Base-by-base conservation (phyloP, 2,113 vertebrate species). In the Scytalopus superciliaris region DNA sequence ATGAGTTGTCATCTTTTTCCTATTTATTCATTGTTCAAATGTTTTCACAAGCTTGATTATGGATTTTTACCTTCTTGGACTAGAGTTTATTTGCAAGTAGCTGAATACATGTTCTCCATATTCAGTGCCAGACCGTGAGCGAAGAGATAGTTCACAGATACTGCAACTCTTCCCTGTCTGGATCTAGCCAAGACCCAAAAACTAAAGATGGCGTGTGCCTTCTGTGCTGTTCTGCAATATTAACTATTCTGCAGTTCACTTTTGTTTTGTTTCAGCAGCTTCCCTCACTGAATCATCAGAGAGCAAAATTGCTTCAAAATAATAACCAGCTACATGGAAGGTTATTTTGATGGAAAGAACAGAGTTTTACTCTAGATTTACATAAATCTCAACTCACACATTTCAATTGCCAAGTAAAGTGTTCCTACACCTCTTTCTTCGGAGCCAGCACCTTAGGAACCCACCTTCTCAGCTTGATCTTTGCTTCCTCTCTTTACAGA, bases 221-320 rank as follows among this genome's bases (percentile, higher is more conserved):
- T 42, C 73, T 75, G 10, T 84, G 62, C 83, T 66, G 77, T 45
- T 94, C 76, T 79, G 76, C 86, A 62, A 10, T 84, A 93, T 89
- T 80, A 94, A 86, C 79, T 90, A 72, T 84, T 95, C 91, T 63
- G 62, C 91, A 95, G n/a, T 88, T 93, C 80, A 52, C 47, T 93
- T 77, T 74, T 90, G 79, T 90, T 95, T 95, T 96, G 95, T 96
- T 94, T 95, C 92, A 93, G 83, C 60, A 81, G 69, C 69, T 93
- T 93, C 53, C 60, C 73, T 94, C 80, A 72, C 90, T 87, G 92
- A 94, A 90, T 94, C 92, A 96, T 87, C 92, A 93, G 76, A 95
- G 95, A 95, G 87, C 69, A 96, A 96, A 97, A 96, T 94, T 94
- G 81, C 84, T 89, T 95, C 85, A 87, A 95, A 96, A 96, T 94